These are phyloP conservation scores for Acromyrmex echinatior DNA, from an alignment of 1,140 invertebrate genomes.

Conservation along the genomic window DNA sequence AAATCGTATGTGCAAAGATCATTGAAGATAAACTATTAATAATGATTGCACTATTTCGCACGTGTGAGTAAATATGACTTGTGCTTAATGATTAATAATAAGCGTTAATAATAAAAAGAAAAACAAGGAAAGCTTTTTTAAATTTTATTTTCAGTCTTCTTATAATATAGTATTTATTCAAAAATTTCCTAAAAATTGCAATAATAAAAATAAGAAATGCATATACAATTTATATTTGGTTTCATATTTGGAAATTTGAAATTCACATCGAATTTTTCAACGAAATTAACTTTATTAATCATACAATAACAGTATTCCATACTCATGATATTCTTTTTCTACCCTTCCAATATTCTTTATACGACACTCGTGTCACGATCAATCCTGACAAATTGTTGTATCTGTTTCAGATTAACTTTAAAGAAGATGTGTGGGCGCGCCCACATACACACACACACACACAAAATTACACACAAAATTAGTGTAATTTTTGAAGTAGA, in stretches of 20 bases:
- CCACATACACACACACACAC: no score
- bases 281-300: conserved; percentile 29
- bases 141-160: conserved; percentile 67
- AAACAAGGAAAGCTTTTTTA: conserved; percentile 39
- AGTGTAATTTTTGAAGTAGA: neutral
- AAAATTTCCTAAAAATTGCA: neutral
- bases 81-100: conserved; percentile 37
- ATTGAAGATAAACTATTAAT: conserved; percentile 66
- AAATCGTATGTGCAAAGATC: conserved; percentile 48
- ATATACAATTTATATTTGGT: neutral
- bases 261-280: neutral
- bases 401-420: conserved; percentile 48
- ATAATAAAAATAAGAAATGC: neutral
- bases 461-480: neutral
- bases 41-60: conserved; percentile 13
- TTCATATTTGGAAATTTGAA: neutral
- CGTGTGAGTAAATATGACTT: conserved; percentile 51
- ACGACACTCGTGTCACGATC: conserved; percentile 37
- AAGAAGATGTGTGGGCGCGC: conserved; percentile 10
- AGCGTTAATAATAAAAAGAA: conserved; percentile 27
- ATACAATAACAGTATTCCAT: neutral
- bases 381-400: conserved; percentile 71
- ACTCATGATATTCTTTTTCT: conserved; percentile 29
- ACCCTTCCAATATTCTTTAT: conserved; percentile 44
- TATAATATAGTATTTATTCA: conserved; percentile 31